phyloP scores from a whole-genome alignment of 2,113 vertebrate species.

The Hoplias malabaricus region DNA sequence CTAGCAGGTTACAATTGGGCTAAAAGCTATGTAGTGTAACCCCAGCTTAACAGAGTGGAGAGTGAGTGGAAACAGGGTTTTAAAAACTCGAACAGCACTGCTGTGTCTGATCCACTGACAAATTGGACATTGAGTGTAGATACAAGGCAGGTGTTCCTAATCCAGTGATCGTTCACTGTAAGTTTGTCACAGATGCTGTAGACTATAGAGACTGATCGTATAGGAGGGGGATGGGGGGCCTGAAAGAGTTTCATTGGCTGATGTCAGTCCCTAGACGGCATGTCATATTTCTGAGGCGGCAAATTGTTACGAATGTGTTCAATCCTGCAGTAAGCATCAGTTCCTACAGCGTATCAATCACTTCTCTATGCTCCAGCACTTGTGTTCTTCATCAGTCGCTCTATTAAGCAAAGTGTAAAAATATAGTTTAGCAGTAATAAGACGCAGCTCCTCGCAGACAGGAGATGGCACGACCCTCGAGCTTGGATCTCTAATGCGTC shows the following conservation, averaged over 20 bases:
- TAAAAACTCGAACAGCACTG: too few relatives aligned
- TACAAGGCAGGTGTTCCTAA: too few relatives aligned
- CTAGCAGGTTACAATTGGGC: too few relatives aligned
- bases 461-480: neutral
- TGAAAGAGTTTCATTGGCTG: neutral
- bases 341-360: neutral
- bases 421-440: slow-evolving; percentile 8
- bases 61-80: too few relatives aligned
- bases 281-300: neutral
- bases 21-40: too few relatives aligned
- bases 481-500: slow-evolving; percentile 1
- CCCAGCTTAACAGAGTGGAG: too few relatives aligned
- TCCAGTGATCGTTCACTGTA: too few relatives aligned
- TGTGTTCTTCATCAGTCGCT: neutral
- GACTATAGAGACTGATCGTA: too few relatives aligned
- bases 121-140: too few relatives aligned
- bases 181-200: too few relatives aligned
- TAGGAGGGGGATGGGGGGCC: too few relatives aligned
- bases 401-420: slow-evolving; percentile 14
- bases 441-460: neutral
- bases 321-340: neutral
- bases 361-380: neutral
- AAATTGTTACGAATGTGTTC: neutral
- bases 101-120: too few relatives aligned
- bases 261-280: neutral